Percentiles rank a stretch among this genome's conserved stretches.
Conservation (phyloP, 2,888 invertebrate genomes). For the Dryobota labecula region DNA sequence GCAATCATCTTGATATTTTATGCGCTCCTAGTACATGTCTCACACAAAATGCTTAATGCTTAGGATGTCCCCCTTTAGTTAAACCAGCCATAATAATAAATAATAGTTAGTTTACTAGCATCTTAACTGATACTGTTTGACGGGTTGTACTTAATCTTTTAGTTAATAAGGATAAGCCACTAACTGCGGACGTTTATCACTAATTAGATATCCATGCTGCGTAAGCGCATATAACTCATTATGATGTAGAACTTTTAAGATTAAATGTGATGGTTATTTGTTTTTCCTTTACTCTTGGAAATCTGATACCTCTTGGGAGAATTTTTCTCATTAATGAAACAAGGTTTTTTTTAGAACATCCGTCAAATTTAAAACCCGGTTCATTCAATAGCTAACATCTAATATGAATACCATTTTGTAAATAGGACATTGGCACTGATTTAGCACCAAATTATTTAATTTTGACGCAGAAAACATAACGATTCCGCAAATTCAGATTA, state of each 20-base stretch:
- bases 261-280: background rate
- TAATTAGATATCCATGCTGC: slow-evolving; percentile 34
- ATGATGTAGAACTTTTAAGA: background rate
- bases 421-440: background rate
- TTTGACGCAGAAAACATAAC: background rate
- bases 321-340: background rate
- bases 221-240: slow-evolving; percentile 16
- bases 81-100: slow-evolving; percentile 38
- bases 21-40: slow-evolving; percentile 26
- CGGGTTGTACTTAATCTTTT: slow-evolving; percentile 39
- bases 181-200: slow-evolving; percentile 37
- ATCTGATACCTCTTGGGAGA: background rate
- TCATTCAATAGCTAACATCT: background rate
- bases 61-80: slow-evolving; percentile 19
- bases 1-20: background rate
- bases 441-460: background rate
- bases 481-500: background rate
- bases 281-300: background rate
- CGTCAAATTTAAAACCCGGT: background rate
- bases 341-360: background rate
- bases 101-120: slow-evolving; percentile 27
- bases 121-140: slow-evolving; percentile 31
- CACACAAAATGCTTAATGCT: background rate
- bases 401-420: background rate
- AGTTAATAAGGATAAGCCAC: slow-evolving; percentile 35